Conservation (phyloP, 1,140 invertebrate species). For the Hermatobates lingyangjiaoensis region DNA sequence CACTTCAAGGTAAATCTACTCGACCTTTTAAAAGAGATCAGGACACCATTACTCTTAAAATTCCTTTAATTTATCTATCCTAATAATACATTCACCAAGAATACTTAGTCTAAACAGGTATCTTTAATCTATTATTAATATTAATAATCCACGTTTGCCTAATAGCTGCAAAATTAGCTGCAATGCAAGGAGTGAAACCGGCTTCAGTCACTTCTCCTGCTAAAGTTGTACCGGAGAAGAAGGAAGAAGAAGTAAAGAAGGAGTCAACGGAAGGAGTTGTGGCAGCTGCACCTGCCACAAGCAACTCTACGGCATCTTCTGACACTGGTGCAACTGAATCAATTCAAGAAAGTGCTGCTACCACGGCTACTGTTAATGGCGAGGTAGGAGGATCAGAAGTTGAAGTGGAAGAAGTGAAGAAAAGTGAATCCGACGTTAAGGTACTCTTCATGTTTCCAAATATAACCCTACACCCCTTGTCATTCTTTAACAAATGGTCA, state of each 20-base stretch:
- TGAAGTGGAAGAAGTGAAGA: constrained; percentile 11
- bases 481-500: too few species aligned
- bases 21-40: too few species aligned
- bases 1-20: too few species aligned
- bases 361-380: constrained; percentile 12
- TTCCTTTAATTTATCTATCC: too few species aligned
- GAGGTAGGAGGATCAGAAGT: neutral
- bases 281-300: constrained; percentile 7
- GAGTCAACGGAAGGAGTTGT: neutral
- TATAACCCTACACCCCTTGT: too few species aligned
- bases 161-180: constrained; percentile 41
- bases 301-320: neutral
- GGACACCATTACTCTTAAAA: too few species aligned
- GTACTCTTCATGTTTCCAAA: too few species aligned
- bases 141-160: constrained; percentile 12
- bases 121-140: constrained; percentile 5
- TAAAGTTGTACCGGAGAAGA: neutral
- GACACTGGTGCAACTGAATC: too few species aligned
- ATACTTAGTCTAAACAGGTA: too few species aligned
- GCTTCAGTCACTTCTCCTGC: neutral
- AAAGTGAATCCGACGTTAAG: constrained; percentile 20
- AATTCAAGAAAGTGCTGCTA: constrained; percentile 14
- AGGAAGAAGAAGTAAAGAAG: constrained; percentile 1
- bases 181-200: constrained; percentile 37
- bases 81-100: too few species aligned